Evolutionary conservation across 2,113 vertebrate species (phyloP).

Genomic region (Myiopsitta monachus): DNA sequence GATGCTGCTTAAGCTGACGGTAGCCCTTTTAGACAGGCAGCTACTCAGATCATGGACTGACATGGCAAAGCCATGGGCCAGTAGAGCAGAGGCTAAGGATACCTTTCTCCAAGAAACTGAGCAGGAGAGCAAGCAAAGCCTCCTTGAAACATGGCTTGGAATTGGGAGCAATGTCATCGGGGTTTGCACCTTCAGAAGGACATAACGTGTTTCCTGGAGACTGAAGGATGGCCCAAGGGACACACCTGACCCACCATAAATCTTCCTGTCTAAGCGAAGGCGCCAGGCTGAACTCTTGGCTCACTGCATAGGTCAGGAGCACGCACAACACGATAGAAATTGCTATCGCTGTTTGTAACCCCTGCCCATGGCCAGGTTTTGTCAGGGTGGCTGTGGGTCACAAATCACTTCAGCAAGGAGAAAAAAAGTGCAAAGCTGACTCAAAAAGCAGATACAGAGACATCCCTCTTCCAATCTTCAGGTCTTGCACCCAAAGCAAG

Average conservation of each 20-base stretch:
- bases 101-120: background rate
- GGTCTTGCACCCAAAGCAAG: background rate
- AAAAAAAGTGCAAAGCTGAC: background rate
- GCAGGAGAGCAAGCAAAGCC: background rate
- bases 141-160: background rate
- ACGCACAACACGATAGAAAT: background rate
- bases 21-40: background rate
- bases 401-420: background rate
- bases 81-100: background rate
- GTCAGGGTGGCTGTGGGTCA: background rate
- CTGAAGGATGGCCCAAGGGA: background rate
- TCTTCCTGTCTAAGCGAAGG: background rate
- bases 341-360: background rate
- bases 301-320: background rate
- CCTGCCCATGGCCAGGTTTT: background rate
- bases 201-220: background rate
- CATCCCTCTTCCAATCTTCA: background rate
- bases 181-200: background rate
- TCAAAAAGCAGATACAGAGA: background rate
- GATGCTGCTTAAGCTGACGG: background rate
- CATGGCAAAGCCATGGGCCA: background rate
- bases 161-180: background rate
- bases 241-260: conserved; percentile 2
- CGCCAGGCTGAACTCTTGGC: background rate
- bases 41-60: background rate